Evolutionary conservation across 2,797 vertebrate genomes (phyloP), one percentile per base, ranked within the genome.

Genomic region (Acanthis flammea): DNA sequence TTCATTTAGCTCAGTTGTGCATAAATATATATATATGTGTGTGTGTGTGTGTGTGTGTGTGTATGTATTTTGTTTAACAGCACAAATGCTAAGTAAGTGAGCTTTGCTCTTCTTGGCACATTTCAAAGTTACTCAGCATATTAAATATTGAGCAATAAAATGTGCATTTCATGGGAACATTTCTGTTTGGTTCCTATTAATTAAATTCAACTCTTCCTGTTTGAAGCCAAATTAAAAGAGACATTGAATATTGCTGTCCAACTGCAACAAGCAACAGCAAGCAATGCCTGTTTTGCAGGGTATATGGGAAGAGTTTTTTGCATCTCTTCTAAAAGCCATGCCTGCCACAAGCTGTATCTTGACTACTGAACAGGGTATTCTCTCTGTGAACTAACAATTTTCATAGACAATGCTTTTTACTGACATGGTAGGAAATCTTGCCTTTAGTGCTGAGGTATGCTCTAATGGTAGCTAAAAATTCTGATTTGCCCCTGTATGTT

Each of bases 61-160:
- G 14, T 41, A 6, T 53, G 9, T 60, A 53, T 83, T 77, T 88
- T 71, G 68, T 71, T 45, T 80, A 88, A 88, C 37, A 61, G 44
- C 41, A 74, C 17, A 57, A 94, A 83, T 68, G n/a, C 33, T 86
- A 77, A 90, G 60, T 82, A 74, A 77, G 45, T 71, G 62, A 93
- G 45, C 57, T 90, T 84, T 95, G 35, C 42, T 86, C 74, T 92
- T 93, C 45, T 62, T 83, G 57, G 62, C 61, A 86, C 30, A 80
- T 88, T 80, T 80, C 45, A 68, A 57, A 95, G 57, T 88, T 90
- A 63, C 25, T 73, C 65, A 74, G 55, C 55, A 19, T 83, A 81
- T 74, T 78, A 90, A 90, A 94, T 83, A 48, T 67, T 88, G 63
- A 88, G 82, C 61, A 80, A 77, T 89, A 88, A 80, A 85, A 93